A percentile compares a stretch with the other conserved stretches of the same genome.
phyloP scores from a whole-genome alignment of 1,140 invertebrate genomes.

The Drosophila parvula region DNA sequence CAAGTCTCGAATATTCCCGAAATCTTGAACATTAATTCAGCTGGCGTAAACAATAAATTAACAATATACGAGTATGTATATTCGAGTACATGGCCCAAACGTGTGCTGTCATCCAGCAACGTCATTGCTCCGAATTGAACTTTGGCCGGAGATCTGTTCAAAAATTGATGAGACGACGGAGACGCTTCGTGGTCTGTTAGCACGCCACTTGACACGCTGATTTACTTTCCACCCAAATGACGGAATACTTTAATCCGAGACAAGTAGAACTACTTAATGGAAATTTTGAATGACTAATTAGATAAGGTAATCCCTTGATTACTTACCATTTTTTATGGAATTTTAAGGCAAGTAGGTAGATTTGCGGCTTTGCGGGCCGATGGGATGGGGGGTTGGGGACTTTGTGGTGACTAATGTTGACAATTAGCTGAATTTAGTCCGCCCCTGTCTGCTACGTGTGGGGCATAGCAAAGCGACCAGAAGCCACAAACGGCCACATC shows the following conservation, averaged over 20 bases:
- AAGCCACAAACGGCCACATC: constrained; percentile 22
- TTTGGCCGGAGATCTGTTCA: constrained; percentile 9
- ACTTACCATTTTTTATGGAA: background rate
- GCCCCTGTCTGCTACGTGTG: constrained; percentile 54
- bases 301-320: background rate
- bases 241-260: constrained; percentile 2
- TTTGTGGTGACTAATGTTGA: constrained; percentile 68
- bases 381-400: background rate
- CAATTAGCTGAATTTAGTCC: constrained; percentile 70
- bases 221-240: background rate
- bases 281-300: constrained; percentile 10
- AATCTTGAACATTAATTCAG: background rate
- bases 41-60: background rate
- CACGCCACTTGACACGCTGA: constrained; percentile 9
- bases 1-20: constrained; percentile 2
- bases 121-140: constrained; percentile 16
- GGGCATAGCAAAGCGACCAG: constrained; percentile 49
- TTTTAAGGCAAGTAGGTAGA: background rate
- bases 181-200: constrained; percentile 14
- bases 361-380: background rate
- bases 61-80: background rate
- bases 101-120: constrained; percentile 13
- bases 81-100: background rate
- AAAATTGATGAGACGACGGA: background rate
- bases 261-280: background rate